These are phyloP conservation scores for Sphaerophoria rueppellii DNA, from an alignment of 2,888 invertebrate species.

Conservation along the genomic window DNA sequence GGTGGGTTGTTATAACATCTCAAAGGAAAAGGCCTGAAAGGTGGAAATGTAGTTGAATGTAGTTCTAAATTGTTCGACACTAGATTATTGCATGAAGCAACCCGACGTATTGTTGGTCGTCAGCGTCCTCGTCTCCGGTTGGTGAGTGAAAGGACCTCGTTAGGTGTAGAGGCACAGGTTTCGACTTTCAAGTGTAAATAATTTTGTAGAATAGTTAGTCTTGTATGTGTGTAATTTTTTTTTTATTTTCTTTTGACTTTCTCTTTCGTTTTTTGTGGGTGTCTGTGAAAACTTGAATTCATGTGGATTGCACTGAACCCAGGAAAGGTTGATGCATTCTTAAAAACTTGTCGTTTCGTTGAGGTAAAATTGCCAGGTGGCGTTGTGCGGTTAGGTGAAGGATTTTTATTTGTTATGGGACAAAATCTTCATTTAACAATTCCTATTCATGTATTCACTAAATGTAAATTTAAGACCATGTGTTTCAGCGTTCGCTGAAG, in stretches of 20 bases:
- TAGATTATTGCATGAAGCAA: no score
- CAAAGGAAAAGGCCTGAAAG: neutral
- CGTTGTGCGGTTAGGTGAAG: neutral
- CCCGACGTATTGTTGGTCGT: conserved; percentile 48
- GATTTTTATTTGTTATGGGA: neutral
- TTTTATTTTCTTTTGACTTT: conserved; percentile 19
- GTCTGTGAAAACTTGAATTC: neutral
- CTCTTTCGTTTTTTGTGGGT: conserved; percentile 20
- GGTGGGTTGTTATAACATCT: conserved; percentile 1
- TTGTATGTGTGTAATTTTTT: conserved; percentile 4
- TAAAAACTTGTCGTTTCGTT: conserved; percentile 27
- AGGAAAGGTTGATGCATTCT: conserved; percentile 34
- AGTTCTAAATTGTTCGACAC: neutral
- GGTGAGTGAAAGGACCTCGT: conserved; percentile 60
- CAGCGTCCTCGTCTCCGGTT: conserved; percentile 3
- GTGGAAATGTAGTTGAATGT: neutral
- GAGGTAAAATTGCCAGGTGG: conserved; percentile 2
- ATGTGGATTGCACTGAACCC: neutral
- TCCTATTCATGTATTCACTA: neutral
- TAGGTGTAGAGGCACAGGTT: conserved; percentile 55
- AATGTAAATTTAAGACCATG: neutral
- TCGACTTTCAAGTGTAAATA: conserved; percentile 65
- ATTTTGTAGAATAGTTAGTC: neutral
- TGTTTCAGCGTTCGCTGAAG: neutral
- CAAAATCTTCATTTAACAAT: conserved; percentile 4